These are phyloP conservation scores for Alouatta palliata DNA, from an alignment of 2,113 vertebrate species.

Conservation along the genomic window DNA sequence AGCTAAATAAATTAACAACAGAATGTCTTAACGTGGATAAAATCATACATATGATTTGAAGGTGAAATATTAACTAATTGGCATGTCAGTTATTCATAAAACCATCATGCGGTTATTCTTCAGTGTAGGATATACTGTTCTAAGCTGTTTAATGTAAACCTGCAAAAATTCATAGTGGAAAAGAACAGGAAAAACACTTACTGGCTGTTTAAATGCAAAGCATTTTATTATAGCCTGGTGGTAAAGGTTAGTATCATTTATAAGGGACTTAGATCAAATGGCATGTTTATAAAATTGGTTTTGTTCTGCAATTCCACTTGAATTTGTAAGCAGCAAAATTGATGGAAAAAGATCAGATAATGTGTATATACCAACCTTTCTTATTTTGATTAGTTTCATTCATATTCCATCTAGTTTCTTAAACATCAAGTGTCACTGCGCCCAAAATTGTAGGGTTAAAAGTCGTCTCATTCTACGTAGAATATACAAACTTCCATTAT, in stretches of 20 bases:
- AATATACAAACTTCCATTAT: neutral
- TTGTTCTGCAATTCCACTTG: slow-evolving; percentile 7
- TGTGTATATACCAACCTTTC: slow-evolving; percentile 40
- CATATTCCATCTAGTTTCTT: neutral
- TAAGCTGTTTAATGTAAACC: neutral
- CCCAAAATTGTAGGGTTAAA: neutral
- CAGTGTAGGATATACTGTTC: neutral
- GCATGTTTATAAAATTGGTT: neutral
- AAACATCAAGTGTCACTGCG: neutral
- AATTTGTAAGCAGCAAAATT: slow-evolving; percentile 28
- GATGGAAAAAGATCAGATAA: neutral
- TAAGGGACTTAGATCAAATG: neutral
- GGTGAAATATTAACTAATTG: neutral
- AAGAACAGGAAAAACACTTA: neutral
- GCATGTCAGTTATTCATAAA: neutral
- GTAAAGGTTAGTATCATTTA: slow-evolving; percentile 35
- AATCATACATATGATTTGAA: neutral
- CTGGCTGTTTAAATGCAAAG: neutral
- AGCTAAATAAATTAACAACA: neutral
- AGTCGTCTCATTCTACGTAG: neutral
- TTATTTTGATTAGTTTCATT: slow-evolving; percentile 30
- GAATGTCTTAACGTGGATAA: neutral
- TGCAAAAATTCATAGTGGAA: neutral
- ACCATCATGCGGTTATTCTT: neutral
- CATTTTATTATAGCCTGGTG: neutral